A percentile compares a stretch with the other conserved stretches of the same genome.
phyloP scores from a whole-genome alignment of 2,888 invertebrate species.

The Pharmacophagus antenor region DNA sequence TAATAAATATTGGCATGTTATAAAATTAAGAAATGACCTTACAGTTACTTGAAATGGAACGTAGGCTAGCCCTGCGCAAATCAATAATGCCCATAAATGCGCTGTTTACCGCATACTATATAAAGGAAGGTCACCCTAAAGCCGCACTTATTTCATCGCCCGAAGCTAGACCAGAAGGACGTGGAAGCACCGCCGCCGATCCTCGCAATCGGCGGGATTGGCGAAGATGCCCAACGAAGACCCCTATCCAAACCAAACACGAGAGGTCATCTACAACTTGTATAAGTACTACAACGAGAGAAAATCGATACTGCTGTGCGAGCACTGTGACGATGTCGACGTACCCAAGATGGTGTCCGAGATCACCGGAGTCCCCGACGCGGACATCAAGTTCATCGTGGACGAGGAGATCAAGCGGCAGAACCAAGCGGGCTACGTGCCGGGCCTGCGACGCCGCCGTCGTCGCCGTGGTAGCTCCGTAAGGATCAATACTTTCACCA shows the following conservation, averaged over 20 bases:
- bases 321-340: not conserved
- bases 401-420: not conserved
- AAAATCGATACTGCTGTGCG: not conserved
- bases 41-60: not conserved
- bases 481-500: not conserved
- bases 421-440: not conserved
- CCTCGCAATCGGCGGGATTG: not conserved
- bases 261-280: not conserved
- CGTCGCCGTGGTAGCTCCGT: not conserved
- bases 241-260: not conserved
- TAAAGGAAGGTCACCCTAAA: not conserved
- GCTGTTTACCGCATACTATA: not conserved
- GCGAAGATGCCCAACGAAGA: not conserved
- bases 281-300: not conserved
- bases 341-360: not conserved
- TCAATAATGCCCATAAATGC: slow-evolving; percentile 2
- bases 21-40: not conserved
- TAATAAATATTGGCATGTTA: not conserved
- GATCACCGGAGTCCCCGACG: not conserved
- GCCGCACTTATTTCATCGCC: not conserved
- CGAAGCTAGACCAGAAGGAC: not conserved
- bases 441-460: not conserved
- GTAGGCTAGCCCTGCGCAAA: not conserved
- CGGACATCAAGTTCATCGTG: not conserved
- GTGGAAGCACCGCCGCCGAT: not conserved